Conservation (phyloP, 2,888 invertebrate species). For the Galerucella calmariensis region DNA sequence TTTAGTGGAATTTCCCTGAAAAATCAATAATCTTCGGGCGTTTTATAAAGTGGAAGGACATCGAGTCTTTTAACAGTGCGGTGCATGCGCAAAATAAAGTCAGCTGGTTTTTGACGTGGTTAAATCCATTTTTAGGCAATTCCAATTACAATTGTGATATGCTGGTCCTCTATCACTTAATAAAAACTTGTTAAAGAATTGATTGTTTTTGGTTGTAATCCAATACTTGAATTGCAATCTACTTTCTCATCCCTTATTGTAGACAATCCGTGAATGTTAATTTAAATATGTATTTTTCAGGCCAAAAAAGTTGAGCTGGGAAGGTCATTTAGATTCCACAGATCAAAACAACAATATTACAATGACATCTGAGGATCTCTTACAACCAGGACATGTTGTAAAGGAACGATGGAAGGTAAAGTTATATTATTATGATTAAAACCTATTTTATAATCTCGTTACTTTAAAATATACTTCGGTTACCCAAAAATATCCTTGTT, state of each 20-base stretch:
- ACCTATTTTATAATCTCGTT: too few relatives aligned
- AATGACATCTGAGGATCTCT: slow-evolving; percentile 92
- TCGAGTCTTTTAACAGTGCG: slow-evolving; percentile 47
- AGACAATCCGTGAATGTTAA: slow-evolving; percentile 7
- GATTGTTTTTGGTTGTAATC: slow-evolving; percentile 26
- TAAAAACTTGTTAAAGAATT: slow-evolving; percentile 36
- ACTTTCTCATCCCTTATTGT: not conserved
- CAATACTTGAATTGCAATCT: slow-evolving; percentile 8
- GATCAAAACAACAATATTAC: slow-evolving; percentile 79
- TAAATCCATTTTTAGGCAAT: slow-evolving; percentile 52
- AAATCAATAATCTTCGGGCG: slow-evolving; percentile 63
- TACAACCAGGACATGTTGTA: slow-evolving; percentile 96
- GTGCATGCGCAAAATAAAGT: slow-evolving; percentile 55
- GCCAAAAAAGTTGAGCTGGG: slow-evolving; percentile 64
- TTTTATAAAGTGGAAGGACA: slow-evolving; percentile 53
- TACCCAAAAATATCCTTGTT: not conserved
- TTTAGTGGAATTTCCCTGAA: slow-evolving; percentile 48
- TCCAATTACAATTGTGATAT: slow-evolving; percentile 48
- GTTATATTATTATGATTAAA: slow-evolving; percentile 32
- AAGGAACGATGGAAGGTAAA: slow-evolving; percentile 99
- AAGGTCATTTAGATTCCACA: slow-evolving; percentile 65
- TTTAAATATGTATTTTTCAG: slow-evolving; percentile 50
- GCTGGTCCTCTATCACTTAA: slow-evolving; percentile 44
- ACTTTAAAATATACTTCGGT: not conserved
- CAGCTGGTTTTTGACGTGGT: slow-evolving; percentile 55